These are phyloP conservation scores for Gymnogyps californianus DNA, from an alignment of 2,113 vertebrate species.

Conservation along the genomic window DNA sequence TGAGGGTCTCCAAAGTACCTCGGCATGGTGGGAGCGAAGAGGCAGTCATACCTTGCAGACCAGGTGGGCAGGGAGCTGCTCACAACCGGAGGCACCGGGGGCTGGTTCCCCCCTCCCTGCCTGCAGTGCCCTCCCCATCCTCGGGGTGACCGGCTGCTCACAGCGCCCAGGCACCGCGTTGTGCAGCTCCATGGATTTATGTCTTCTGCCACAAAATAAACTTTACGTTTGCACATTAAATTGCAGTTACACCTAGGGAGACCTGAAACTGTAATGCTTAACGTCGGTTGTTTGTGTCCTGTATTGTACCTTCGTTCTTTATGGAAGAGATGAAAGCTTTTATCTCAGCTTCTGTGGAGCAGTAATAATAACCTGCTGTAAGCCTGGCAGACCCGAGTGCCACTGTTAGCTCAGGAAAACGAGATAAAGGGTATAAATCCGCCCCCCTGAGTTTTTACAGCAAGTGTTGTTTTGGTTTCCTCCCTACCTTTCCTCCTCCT, in stretches of 20 bases:
- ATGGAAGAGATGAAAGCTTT: background rate
- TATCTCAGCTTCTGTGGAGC: background rate
- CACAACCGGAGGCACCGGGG: rapidly evolving
- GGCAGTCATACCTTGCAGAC: rapidly evolving
- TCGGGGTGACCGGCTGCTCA: rapidly evolving
- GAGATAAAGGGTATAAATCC: background rate
- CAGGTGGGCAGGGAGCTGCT: background rate
- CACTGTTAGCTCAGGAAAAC: background rate
- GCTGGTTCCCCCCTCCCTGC: too few relatives aligned
- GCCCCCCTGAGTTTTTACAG: background rate
- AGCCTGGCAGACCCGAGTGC: background rate
- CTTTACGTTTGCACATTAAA: background rate
- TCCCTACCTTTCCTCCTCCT: background rate
- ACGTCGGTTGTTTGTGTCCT: rapidly evolving
- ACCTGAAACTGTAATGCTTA: too few relatives aligned
- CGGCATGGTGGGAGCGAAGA: rapidly evolving
- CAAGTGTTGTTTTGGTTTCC: background rate
- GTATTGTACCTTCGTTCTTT: background rate
- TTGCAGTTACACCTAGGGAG: background rate
- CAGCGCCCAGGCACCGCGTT: rapidly evolving
- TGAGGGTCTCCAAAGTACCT: rapidly evolving
- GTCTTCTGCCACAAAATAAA: background rate
- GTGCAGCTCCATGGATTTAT: background rate
- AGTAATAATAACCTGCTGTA: background rate
- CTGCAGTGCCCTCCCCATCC: background rate